Evolutionary conservation across 2,888 invertebrate species (phyloP).

Genomic region (Nyleta sp.): DNA sequence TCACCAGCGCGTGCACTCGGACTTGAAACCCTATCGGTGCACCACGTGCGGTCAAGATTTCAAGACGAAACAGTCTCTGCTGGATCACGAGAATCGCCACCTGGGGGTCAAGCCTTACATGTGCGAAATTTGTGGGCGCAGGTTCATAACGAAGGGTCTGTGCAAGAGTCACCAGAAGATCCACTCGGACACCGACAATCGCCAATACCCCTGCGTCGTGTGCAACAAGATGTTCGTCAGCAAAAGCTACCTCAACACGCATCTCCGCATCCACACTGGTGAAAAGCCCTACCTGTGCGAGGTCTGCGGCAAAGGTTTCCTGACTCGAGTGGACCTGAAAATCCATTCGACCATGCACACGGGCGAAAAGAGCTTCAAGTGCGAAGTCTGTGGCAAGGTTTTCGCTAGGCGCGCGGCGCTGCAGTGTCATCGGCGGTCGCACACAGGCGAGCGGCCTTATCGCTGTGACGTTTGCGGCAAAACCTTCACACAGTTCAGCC

Average conservation of each 20-base stretch:
- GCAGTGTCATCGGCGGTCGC: constrained; percentile 84
- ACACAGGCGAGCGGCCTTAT: constrained; percentile 85
- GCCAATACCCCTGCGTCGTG: constrained; percentile 85
- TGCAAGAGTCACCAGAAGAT: constrained; percentile 85
- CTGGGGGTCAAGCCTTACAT: constrained; percentile 85
- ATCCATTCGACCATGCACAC: constrained; percentile 86
- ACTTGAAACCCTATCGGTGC: constrained; percentile 85
- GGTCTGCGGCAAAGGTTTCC: constrained; percentile 85
- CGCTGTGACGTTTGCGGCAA: constrained; percentile 86
- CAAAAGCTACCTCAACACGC: constrained; percentile 85
- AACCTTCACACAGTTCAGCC: constrained; percentile 86
- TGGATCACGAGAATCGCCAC: constrained; percentile 86
- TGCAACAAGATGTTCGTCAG: constrained; percentile 86
- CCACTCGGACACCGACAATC: constrained; percentile 85
- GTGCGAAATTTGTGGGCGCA: constrained; percentile 85
- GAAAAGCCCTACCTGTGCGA: constrained; percentile 86
- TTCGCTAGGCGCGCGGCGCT: constrained; percentile 85
- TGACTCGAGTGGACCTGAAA: constrained; percentile 85
- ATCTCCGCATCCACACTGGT: constrained; percentile 85
- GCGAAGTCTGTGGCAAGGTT: constrained; percentile 86
- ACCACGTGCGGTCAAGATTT: constrained; percentile 85
- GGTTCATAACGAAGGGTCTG: constrained; percentile 85
- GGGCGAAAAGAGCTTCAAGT: constrained; percentile 85
- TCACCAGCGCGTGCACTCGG: constrained; percentile 85
- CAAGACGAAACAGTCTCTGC: constrained; percentile 85